Conservation (phyloP, 1,140 invertebrate genomes). For the Nylanderia fulva region DNA sequence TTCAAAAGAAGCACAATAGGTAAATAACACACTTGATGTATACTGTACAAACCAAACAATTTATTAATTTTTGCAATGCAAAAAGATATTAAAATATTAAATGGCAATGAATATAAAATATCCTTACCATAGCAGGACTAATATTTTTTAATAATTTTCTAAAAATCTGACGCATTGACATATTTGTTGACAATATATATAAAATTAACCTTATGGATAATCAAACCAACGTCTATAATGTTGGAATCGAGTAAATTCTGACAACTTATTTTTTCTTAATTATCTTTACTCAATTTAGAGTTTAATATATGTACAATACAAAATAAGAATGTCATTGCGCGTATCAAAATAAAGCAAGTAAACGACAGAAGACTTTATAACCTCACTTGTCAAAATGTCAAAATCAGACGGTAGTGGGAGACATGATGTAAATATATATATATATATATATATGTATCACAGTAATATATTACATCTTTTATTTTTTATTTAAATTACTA, state of each 20-base stretch:
- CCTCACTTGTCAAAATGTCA: neutral
- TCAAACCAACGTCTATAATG: neutral
- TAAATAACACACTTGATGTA: constrained; percentile 66
- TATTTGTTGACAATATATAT: constrained; percentile 32
- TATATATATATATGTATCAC: too few relatives aligned
- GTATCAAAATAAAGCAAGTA: neutral
- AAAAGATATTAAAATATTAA: constrained; percentile 5
- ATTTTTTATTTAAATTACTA: constrained; percentile 72
- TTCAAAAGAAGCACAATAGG: constrained; percentile 66
- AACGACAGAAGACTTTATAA: neutral
- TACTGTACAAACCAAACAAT: constrained; percentile 67
- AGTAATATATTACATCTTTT: constrained; percentile 46
- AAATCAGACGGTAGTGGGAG: neutral
- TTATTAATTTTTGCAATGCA: constrained; percentile 16
- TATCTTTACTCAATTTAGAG: neutral
- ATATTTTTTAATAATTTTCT: constrained; percentile 59
- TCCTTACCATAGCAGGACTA: constrained; percentile 66
- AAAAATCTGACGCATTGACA: constrained; percentile 67
- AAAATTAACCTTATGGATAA: constrained; percentile 20
- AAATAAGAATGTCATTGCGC: too few relatives aligned
- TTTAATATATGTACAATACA: neutral
- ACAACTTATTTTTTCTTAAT: neutral
- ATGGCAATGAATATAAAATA: neutral
- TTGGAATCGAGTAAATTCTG: neutral
- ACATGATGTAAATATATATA: too few relatives aligned